These are phyloP conservation scores for Pyrocoelia pectoralis DNA, from an alignment of 2,888 invertebrate genomes.

Conservation along the genomic window DNA sequence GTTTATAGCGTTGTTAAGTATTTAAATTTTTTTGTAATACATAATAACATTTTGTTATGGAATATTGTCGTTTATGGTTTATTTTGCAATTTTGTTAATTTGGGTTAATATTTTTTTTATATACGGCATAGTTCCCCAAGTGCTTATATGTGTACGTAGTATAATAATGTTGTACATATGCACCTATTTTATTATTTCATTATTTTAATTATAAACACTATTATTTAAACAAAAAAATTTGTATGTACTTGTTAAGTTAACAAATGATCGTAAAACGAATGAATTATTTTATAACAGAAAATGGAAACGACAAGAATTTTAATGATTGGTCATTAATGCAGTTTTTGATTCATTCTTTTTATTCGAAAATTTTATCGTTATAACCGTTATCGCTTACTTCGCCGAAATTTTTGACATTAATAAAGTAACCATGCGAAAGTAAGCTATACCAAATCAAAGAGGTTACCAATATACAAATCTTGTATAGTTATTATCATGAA, in stretches of 20 bases:
- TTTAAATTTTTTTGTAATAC: constrained; percentile 38
- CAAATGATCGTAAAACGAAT: constrained; percentile 8
- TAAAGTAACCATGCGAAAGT: constrained; percentile 29
- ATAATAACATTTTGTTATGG: constrained; percentile 35
- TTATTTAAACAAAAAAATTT: constrained; percentile 23
- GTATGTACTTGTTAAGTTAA: constrained; percentile 21
- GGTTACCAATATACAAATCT: constrained; percentile 55
- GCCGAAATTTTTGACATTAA: constrained; percentile 17
- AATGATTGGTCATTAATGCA: constrained; percentile 21
- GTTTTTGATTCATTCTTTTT: constrained; percentile 10
- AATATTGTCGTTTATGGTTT: constrained; percentile 42
- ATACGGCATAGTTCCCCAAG: constrained; percentile 46
- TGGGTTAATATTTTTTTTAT: constrained; percentile 29
- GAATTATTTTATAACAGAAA: constrained; percentile 3
- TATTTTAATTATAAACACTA: constrained; percentile 28
- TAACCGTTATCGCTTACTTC: constrained; percentile 25
- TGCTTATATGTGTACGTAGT: constrained; percentile 45
- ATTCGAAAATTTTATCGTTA: constrained; percentile 13
- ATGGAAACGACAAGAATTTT: background rate
- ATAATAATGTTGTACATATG: constrained; percentile 43
- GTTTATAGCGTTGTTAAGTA: constrained; percentile 31
- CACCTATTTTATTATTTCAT: constrained; percentile 39
- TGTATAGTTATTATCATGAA: constrained; percentile 43
- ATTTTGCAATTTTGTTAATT: constrained; percentile 33
- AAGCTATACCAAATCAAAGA: constrained; percentile 50